Conservation (phyloP, 2,797 vertebrate species). For the Neosilurus mollespiculum region DNA sequence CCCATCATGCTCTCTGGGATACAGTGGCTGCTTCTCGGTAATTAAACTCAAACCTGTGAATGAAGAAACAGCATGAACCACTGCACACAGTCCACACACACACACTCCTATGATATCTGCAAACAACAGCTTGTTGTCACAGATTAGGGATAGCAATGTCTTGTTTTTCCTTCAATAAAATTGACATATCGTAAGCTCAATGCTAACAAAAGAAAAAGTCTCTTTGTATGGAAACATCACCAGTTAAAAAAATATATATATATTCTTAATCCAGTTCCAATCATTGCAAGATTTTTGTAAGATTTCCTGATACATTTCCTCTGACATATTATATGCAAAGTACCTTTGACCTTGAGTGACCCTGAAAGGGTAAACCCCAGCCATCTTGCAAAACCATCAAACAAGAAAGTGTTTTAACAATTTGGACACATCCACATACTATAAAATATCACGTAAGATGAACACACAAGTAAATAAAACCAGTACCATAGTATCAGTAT, state of each 20-base stretch:
- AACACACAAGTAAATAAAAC: too few relatives aligned
- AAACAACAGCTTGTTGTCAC: background rate
- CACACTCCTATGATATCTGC: background rate
- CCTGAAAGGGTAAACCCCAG: too few relatives aligned
- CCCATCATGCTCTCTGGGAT: constrained; percentile 55
- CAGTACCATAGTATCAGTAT: too few relatives aligned
- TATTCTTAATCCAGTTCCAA: background rate
- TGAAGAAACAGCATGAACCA: constrained; percentile 43
- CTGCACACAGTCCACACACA: constrained; percentile 13
- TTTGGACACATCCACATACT: too few relatives aligned
- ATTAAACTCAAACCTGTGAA: constrained; percentile 62
- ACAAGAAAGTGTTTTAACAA: too few relatives aligned
- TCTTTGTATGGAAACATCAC: background rate
- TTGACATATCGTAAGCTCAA: background rate
- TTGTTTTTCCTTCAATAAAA: background rate
- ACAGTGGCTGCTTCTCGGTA: constrained; percentile 61
- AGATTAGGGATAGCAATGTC: background rate
- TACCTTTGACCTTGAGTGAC: too few relatives aligned
- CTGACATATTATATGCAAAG: too few relatives aligned
- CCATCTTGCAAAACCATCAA: too few relatives aligned
- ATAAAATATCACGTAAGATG: too few relatives aligned
- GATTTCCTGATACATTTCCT: too few relatives aligned
- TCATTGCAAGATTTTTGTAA: background rate
- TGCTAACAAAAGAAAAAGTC: background rate
- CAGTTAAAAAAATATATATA: too few relatives aligned